These are phyloP conservation scores for Columbina picui DNA, from an alignment of 2,113 vertebrate species.

Conservation along the genomic window DNA sequence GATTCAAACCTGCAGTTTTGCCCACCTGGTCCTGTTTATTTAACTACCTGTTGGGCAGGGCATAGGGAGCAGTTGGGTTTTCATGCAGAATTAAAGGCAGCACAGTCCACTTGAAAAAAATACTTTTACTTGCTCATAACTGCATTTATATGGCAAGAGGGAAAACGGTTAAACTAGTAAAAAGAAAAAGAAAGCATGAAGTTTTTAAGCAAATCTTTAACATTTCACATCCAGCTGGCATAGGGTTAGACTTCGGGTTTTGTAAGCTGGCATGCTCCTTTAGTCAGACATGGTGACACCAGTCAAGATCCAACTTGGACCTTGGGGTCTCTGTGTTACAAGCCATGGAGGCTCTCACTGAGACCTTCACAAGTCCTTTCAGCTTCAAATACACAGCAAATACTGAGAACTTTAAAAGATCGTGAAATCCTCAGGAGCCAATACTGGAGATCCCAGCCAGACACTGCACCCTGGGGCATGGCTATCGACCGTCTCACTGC, in stretches of 20 bases:
- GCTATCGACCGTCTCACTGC: neutral
- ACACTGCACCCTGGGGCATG: rapidly evolving
- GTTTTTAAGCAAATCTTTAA: constrained; percentile 24
- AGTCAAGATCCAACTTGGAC: neutral
- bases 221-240: constrained; percentile 36
- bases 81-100: constrained; percentile 21
- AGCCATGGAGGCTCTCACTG: neutral
- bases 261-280: constrained; percentile 28
- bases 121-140: constrained; percentile 27
- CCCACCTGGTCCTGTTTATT: constrained; percentile 13
- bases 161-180: constrained; percentile 39
- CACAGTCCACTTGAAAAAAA: neutral
- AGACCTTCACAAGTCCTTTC: neutral
- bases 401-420: neutral
- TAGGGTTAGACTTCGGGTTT: neutral
- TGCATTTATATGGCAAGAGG: constrained; percentile 42
- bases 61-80: neutral
- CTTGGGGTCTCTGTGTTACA: neutral
- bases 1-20: neutral
- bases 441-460: neutral
- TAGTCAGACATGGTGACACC: neutral
- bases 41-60: constrained; percentile 2
- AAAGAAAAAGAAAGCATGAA: constrained; percentile 25
- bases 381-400: neutral
- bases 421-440: neutral